These are phyloP conservation scores for Prunella fulvescens DNA, from an alignment of 2,113 vertebrate genomes.

Conservation along the genomic window DNA sequence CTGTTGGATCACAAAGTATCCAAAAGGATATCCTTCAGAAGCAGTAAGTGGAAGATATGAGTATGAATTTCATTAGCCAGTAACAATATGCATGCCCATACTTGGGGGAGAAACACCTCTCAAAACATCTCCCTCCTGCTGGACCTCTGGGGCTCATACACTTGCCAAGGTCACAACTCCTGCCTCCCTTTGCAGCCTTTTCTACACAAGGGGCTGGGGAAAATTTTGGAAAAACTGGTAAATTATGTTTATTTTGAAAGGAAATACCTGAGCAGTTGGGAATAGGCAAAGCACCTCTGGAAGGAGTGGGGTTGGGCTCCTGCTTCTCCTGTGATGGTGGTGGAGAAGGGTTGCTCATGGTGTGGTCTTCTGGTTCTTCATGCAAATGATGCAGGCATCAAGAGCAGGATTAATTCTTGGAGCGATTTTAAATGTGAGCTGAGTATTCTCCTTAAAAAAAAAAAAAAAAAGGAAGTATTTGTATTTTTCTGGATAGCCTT, in stretches of 20 bases:
- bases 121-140: not conserved
- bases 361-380: not conserved
- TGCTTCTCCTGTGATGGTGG: fast-evolving
- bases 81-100: not conserved
- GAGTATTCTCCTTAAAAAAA: not conserved
- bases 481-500: not conserved
- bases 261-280: not conserved
- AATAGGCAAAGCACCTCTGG: not conserved
- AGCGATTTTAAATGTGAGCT: not conserved
- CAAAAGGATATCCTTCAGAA: conserved; percentile 17
- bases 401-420: not conserved
- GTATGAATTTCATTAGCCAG: conserved; percentile 44
- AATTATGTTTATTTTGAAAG: not conserved
- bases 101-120: not conserved
- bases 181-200: not conserved
- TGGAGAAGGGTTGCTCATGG: not conserved
- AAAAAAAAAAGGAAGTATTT: not conserved
- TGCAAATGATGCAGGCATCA: not conserved
- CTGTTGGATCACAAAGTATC: not conserved
- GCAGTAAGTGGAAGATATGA: not conserved
- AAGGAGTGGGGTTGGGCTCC: not conserved
- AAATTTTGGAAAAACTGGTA: not conserved
- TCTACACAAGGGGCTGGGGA: not conserved
- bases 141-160: not conserved
- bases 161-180: not conserved